Base-by-base conservation (phyloP, 92 coral and sea anemone genomes). In the Isaurus tuberculatus region DNA sequence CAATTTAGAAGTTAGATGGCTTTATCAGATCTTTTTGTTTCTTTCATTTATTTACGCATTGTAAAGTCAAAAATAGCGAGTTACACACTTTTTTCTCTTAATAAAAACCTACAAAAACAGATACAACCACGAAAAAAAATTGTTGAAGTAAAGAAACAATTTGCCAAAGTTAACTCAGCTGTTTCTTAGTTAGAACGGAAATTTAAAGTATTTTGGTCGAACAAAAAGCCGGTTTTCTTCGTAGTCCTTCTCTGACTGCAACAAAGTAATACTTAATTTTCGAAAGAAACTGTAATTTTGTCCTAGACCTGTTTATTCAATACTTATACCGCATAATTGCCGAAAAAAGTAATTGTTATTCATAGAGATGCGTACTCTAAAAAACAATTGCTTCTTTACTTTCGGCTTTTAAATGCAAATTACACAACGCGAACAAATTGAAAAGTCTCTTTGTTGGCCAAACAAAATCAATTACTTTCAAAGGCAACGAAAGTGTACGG, bases 391-490 rank as follows among this genome's bases (percentile, higher is more conserved):
- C 36, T 36, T 44, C 32, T 20, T 57, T 51, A 23, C n/a, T 53
- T 32, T 65, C 22, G 70, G 69, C 20, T 32, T 77, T 57, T 77
- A 77, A 43, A 77, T 77, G 82, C 82, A 77, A 77, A 77, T 77
- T 40, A 58, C 82, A 11, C 49, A 26, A 5, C 64, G 58, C 37
- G 11, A 27, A 13, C 17, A 26, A 77, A 77, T 55, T 58, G 69
- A 33, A 60, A 20, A 46, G 40, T 58, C 60, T 48, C 17, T 58
- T 75, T 58, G 27, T 16, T 5, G 31, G 32, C 30, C 26, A 58
- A 43, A 57, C 48, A 77, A 14, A 23, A 40, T 57, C 82, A 77
- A 77, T 77, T 58, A 77, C 69, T 58, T 77, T 57, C 70, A 15
- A 70, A 58, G 42, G 23, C 23, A 10, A 46, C 51, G 69, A 27